Conservation (phyloP, 2,797 vertebrate species). For the Silurus aristotelis region DNA sequence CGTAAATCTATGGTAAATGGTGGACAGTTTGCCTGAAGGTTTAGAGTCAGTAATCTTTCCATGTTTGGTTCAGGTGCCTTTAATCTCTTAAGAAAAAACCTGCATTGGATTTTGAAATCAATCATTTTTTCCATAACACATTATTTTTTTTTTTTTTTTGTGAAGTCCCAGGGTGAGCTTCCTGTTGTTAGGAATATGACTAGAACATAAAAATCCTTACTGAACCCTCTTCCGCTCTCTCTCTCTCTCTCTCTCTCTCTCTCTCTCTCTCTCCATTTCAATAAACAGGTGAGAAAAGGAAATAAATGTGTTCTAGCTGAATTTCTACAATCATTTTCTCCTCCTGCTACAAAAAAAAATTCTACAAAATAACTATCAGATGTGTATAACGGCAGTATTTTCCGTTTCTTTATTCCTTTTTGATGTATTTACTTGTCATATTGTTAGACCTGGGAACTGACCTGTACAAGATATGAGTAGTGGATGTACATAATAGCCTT, state of each 20-base stretch:
- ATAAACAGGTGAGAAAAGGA: not conserved
- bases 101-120: not conserved
- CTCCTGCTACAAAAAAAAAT: not conserved
- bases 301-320: not conserved
- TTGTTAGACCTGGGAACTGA: not conserved
- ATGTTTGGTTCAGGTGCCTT: not conserved
- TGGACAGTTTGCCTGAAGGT: not conserved
- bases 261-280: conserved; percentile 28
- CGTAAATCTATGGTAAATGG: not conserved
- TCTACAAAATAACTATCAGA: no score
- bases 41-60: not conserved
- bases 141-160: not conserved
- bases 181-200: conserved; percentile 31
- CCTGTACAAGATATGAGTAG: not conserved
- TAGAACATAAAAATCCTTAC: conserved; percentile 10
- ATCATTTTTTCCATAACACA: not conserved
- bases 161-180: conserved; percentile 8
- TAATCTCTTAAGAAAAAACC: not conserved
- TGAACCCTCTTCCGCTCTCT: not conserved
- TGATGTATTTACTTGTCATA: not conserved
- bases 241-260: conserved; percentile 20
- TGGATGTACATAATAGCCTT: not conserved
- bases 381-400: not conserved
- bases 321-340: conserved; percentile 6
- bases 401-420: not conserved